Percentiles rank a stretch among this genome's conserved stretches.
Evolutionary conservation across 2,888 invertebrate species (phyloP).

Genomic region (Diarsia dahlii): DNA sequence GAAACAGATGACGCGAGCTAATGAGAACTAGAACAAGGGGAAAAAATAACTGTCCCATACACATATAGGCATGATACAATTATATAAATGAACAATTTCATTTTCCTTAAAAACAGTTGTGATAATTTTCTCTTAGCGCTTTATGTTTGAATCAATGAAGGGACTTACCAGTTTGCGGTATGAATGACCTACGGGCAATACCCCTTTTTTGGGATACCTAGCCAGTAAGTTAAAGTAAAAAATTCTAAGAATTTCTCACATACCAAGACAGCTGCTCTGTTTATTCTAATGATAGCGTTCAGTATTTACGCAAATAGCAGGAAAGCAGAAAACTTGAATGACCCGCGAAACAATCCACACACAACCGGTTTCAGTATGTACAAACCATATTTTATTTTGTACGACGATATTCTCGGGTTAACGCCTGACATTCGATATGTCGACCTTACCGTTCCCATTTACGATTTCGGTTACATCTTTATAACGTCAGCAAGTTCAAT

Average conservation of each 20-base stretch:
- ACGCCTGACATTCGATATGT: conserved; percentile 61
- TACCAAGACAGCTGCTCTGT: conserved; percentile 38
- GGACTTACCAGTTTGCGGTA: conserved; percentile 25
- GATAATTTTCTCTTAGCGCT: conserved; percentile 2
- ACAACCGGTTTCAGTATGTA: conserved; percentile 52
- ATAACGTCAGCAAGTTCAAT: conserved; percentile 63
- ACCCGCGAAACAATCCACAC: conserved; percentile 30
- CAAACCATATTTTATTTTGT: conserved; percentile 49
- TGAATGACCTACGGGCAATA: conserved; percentile 3
- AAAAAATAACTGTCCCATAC: background rate
- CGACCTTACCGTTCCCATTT: conserved; percentile 62
- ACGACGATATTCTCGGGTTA: conserved; percentile 50
- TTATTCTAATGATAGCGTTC: conserved; percentile 44
- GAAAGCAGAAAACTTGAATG: conserved; percentile 51
- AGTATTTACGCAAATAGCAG: conserved; percentile 31
- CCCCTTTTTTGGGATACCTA: conserved; percentile 8
- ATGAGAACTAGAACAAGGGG: conserved; percentile 1
- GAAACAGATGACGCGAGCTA: background rate
- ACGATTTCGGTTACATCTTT: conserved; percentile 59
- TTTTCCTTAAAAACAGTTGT: conserved; percentile 25
- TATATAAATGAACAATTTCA: conserved; percentile 6
- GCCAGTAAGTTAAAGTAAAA: background rate
- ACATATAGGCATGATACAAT: background rate
- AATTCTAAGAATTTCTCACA: conserved; percentile 7
- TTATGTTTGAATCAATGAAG: conserved; percentile 8